A percentile compares a stretch with the other conserved stretches of the same genome.
phyloP scores from a whole-genome alignment of 2,888 invertebrate species.

The Nomada lathburiana region DNA sequence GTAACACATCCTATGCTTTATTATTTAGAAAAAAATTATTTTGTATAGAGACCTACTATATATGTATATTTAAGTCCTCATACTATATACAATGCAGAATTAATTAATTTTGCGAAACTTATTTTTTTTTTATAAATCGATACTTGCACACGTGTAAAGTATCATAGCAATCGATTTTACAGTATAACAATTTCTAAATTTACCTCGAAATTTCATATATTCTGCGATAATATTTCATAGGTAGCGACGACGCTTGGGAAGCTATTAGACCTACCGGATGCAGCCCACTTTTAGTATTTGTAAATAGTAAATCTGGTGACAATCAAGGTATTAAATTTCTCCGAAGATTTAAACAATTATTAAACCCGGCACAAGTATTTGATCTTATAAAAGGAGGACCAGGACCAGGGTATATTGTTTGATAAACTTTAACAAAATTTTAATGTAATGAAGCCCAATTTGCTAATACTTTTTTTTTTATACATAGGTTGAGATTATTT shows the following conservation, averaged over 20 bases:
- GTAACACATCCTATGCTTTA: constrained; percentile 11
- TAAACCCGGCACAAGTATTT: constrained; percentile 99
- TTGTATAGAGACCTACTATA: not conserved
- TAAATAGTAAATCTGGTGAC: constrained; percentile 98
- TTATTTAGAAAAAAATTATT: not conserved
- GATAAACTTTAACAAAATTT: constrained; percentile 36
- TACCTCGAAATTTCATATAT: not conserved
- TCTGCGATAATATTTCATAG: constrained; percentile 63
- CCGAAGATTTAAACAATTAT: constrained; percentile 95
- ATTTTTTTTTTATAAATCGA: not conserved
- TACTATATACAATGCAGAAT: not conserved
- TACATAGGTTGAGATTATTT: constrained; percentile 91
- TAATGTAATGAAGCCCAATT: not conserved
- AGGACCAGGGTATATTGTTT: constrained; percentile 90
- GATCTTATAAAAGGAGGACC: constrained; percentile 95
- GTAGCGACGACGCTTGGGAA: constrained; percentile 96
- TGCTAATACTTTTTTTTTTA: not conserved
- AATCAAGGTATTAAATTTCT: constrained; percentile 99
- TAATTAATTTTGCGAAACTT: not conserved
- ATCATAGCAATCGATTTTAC: not conserved
- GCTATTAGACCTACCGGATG: constrained; percentile 88
- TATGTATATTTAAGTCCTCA: not conserved
- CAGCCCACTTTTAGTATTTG: constrained; percentile 96
- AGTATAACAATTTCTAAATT: not conserved
- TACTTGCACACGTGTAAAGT: not conserved